Evolutionary conservation across 2,797 vertebrate genomes (phyloP).

Genomic region (Acanthurus tractus): DNA sequence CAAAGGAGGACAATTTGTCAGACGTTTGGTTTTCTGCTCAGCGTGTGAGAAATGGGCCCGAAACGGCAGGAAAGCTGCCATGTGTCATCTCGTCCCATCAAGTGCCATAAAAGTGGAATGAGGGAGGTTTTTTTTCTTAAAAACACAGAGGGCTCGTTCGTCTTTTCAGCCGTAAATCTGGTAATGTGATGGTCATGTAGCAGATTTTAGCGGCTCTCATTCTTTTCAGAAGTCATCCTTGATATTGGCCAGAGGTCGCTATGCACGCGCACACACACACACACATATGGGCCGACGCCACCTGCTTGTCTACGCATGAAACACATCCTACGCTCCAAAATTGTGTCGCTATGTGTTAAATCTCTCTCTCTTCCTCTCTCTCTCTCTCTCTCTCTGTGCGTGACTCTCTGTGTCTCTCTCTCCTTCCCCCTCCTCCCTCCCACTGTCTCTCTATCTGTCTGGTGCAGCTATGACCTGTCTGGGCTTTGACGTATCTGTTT

Average conservation of each 20-base stretch:
- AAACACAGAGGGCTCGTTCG: slow-evolving; percentile 4
- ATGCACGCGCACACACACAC: background rate
- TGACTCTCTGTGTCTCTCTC: background rate
- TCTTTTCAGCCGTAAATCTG: slow-evolving; percentile 36
- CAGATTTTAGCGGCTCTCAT: slow-evolving; percentile 9
- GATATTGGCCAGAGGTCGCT: slow-evolving; percentile 24
- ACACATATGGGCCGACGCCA: slow-evolving; percentile 19
- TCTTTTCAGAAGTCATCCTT: slow-evolving; percentile 22
- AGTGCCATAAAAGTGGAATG: slow-evolving; percentile 25
- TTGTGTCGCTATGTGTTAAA: slow-evolving; percentile 54
- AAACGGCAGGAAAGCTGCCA: slow-evolving; percentile 35
- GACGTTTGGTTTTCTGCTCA: slow-evolving; percentile 39
- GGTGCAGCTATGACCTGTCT: slow-evolving; percentile 76
- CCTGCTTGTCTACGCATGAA: slow-evolving; percentile 56
- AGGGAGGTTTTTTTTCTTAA: slow-evolving; percentile 12
- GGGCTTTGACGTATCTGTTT: slow-evolving; percentile 74
- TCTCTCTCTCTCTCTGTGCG: slow-evolving; percentile 2
- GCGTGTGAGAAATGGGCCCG: slow-evolving; percentile 38
- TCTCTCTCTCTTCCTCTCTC: slow-evolving; percentile 15
- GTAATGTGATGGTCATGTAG: slow-evolving; percentile 8
- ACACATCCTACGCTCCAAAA: slow-evolving; percentile 61
- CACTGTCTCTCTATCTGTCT: slow-evolving; percentile 61
- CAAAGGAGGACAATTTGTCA: slow-evolving; percentile 53
- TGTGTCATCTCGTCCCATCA: slow-evolving; percentile 41
- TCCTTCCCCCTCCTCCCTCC: background rate